Evolutionary conservation across 1,140 invertebrate genomes (phyloP), one percentile per base, ranked within the genome.

Genomic region (Neelides sp.): DNA sequence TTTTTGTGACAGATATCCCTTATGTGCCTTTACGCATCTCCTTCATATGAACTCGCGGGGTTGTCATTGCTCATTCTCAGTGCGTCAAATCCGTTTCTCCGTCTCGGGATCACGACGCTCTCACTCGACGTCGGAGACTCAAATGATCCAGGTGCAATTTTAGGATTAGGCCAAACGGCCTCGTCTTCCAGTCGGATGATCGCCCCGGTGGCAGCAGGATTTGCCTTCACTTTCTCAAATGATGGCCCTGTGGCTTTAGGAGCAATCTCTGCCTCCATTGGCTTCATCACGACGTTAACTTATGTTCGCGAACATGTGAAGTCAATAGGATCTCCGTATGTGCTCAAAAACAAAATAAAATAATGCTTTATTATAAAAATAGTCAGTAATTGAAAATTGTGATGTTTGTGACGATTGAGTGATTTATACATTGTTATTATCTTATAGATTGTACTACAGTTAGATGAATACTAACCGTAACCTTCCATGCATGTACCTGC

Each of bases 181-280:
- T 55, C 56, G 10, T 61, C 59, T 1, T 23, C 58, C 2, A 36
- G 49, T 3, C 42, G 59, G 51, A 61, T 61, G 59, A 15, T 61
- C 12, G 45, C 40, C 10, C 59, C 59, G 22, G 26, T 41, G 8
- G 15, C 39, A 4, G 59, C 59, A 32, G 56, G 59, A 13, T 7
- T 55, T 22, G 52, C 59, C 28, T 24, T n/a, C 47, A 41, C 35
- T 7, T 35, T 49, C 39, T 55, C 50, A 26, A 48, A 57, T 27
- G 57, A 59, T 45, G 57, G 57, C 17, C 57, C 57, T 10, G 50
- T 51, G 10, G 37, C 55, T 10, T 24, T 59, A 19, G 57, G 46
- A 28, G 51, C 57, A 26, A 19, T 44, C 10, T 19, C 50, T 10
- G 35, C 53, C 3, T n/a, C 48, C 22, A 7, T 45, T 20, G 54